Evolutionary conservation across 2,797 vertebrate genomes (phyloP).

Genomic region (Girardinus metallicus): DNA sequence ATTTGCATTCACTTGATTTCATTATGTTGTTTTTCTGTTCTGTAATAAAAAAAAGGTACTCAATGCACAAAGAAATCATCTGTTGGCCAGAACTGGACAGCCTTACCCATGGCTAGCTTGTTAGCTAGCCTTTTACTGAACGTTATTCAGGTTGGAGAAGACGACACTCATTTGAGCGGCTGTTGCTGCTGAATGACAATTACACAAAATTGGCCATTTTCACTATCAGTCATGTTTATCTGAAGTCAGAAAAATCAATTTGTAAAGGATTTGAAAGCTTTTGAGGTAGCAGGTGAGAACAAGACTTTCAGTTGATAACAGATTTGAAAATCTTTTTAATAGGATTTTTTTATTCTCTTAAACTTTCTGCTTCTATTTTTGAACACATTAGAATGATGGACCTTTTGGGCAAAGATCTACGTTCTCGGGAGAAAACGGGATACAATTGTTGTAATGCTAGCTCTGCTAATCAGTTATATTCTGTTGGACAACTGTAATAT

Average conservation of each 20-base stretch:
- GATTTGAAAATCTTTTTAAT: not conserved
- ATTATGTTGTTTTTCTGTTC: not conserved
- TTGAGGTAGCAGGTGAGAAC: not conserved
- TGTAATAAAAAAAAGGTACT: not conserved
- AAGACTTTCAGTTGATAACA: not conserved
- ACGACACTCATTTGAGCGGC: not conserved
- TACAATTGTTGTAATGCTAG: too few relatives aligned
- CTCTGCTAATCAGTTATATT: too few relatives aligned
- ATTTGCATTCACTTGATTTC: not conserved
- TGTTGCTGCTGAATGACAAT: not conserved
- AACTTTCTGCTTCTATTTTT: not conserved
- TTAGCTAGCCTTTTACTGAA: not conserved
- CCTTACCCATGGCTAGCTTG: not conserved
- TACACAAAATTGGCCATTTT: not conserved
- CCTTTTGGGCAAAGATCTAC: not conserved
- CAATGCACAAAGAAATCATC: not conserved
- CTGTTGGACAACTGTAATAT: too few relatives aligned
- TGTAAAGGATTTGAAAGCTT: not conserved
- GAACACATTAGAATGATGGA: not conserved
- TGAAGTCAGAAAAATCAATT: not conserved
- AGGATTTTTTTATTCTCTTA: not conserved
- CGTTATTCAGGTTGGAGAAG: not conserved
- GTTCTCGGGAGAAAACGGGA: too few relatives aligned
- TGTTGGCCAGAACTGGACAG: not conserved
- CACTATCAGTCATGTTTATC: not conserved